Evolutionary conservation across 2,113 vertebrate genomes (phyloP).

Genomic region (Perca schrenkii): DNA sequence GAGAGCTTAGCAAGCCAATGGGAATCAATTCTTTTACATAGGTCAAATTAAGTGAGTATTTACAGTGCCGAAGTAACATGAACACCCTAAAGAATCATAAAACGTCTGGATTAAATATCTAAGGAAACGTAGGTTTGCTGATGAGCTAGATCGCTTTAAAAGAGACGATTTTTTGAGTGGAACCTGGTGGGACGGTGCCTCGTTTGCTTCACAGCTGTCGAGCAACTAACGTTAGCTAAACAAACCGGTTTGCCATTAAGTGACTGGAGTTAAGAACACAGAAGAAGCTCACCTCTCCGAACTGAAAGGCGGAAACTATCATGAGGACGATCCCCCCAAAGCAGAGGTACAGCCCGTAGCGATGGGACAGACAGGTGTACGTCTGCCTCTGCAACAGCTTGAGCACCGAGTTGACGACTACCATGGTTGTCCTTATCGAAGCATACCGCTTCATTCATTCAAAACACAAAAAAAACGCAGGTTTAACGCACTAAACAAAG

Average conservation of each 20-base stretch:
- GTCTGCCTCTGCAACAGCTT: constrained; percentile 97
- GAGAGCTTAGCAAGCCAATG: not conserved
- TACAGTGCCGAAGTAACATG: not conserved
- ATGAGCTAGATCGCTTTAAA: not conserved
- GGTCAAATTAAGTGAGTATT: not conserved
- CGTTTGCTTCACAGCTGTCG: not conserved
- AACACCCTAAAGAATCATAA: not conserved
- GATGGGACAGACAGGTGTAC: constrained; percentile 97
- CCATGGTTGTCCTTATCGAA: constrained; percentile 85
- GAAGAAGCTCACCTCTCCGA: constrained; percentile 91
- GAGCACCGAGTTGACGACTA: constrained; percentile 88
- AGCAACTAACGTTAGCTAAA: not conserved
- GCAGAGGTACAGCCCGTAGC: constrained; percentile 96
- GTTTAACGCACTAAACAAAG: not conserved
- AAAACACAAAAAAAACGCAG: constrained; percentile 21
- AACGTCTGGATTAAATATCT: not conserved
- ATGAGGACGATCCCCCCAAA: constrained; percentile 96
- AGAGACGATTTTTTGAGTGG: not conserved
- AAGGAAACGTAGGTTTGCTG: accelerated
- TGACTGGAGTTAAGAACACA: not conserved
- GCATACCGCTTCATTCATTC: constrained; percentile 79
- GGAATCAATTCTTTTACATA: not conserved
- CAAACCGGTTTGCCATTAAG: not conserved
- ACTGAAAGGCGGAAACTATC: constrained; percentile 97
- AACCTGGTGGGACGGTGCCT: not conserved